Base-by-base conservation (phyloP, 2,113 vertebrate genomes). In the Grammatotria lemairii region DNA sequence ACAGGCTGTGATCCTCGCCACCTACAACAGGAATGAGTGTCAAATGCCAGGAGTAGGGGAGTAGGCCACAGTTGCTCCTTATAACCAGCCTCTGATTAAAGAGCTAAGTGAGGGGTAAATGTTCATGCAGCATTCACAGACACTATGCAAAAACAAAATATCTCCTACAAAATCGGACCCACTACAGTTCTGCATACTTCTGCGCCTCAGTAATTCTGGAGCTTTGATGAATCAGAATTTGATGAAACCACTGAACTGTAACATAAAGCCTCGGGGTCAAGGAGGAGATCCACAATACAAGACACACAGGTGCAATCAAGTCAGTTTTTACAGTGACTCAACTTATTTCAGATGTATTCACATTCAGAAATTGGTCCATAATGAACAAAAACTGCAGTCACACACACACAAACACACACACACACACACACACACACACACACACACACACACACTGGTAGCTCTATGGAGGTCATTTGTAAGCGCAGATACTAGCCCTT, bases 331-430 rank as follows among this genome's bases (percentile, higher is more conserved):
- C 49, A 51, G 17, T 51, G 17, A n/a, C 49, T n/a, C 49, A 51
- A 9, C 49, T 51, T 51, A n/a, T 51, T 51, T 51, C n/a, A n/a
- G n/a, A n/a, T n/a, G n/a, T n/a, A n/a, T n/a, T n/a, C n/a, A n/a
- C n/a, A n/a, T n/a, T n/a, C n/a, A n/a, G n/a, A n/a, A n/a, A n/a
- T n/a, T n/a, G n/a, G n/a, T n/a, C n/a, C n/a, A n/a, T n/a, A n/a
- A n/a, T n/a, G n/a, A n/a, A n/a, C n/a, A n/a, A n/a, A n/a, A n/a
- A n/a, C n/a, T n/a, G n/a, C n/a, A n/a, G n/a, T n/a, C 35, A 38
- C 35, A 2, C 35, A 4, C 35, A 9, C 9, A 4, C 9, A 9
- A 9, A 1, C 35, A 2, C 35, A 11, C 38, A 4, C 8, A 4
- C 31, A 33, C 33, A 13, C 12, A 13, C 12, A 3, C 12, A 12